Base-by-base conservation (phyloP, 1,140 invertebrate genomes). In the Euwallacea similis region DNA sequence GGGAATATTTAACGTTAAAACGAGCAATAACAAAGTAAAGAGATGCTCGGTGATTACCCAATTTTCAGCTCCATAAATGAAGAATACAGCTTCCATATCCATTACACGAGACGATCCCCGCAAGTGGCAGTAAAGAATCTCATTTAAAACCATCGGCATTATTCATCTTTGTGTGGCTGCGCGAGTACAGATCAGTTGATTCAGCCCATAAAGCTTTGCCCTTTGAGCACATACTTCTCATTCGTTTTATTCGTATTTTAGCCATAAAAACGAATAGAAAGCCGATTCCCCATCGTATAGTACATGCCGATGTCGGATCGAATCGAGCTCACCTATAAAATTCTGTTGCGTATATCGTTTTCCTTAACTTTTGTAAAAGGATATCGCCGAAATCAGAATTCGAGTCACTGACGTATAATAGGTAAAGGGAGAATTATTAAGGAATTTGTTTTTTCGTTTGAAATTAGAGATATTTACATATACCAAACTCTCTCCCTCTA, bases 171-270 rank as follows among this genome's bases (percentile, higher is more conserved):
- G 42, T 62, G 60, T 13, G n/a, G 60, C 42, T 46, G 11, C 42
- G 16, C 11, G 60, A 62, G 60, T 62, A 13, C 60, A 62, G 60
- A 62, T 62, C 60, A 44, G 60, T 62, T 62, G 60, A 62, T 62
- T 62, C 60, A 62, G 60, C 60, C 60, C 60, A 62, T 62, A 62
- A 62, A 62, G 42, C 60, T 62, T 65, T 54, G 62, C 62, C 62
- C 62, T 65, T 65, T 65, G 62, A 65, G 50, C 62, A 65, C 62
- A 65, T 42, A 65, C 46, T 54, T 65, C 42, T 53, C 33, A 54
- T 65, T 65, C 62, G 21, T 54, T 65, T 65, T 65, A 54, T 65
- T 65, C 62, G 53, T 65, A 65, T 65, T 65, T 65, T 42, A 44
- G 10, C 15, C 62, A 65, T 65, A 65, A 65, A 65, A 65, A 42